phyloP scores from a whole-genome alignment of 2,113 vertebrate species.

The Ammospiza caudacuta region DNA sequence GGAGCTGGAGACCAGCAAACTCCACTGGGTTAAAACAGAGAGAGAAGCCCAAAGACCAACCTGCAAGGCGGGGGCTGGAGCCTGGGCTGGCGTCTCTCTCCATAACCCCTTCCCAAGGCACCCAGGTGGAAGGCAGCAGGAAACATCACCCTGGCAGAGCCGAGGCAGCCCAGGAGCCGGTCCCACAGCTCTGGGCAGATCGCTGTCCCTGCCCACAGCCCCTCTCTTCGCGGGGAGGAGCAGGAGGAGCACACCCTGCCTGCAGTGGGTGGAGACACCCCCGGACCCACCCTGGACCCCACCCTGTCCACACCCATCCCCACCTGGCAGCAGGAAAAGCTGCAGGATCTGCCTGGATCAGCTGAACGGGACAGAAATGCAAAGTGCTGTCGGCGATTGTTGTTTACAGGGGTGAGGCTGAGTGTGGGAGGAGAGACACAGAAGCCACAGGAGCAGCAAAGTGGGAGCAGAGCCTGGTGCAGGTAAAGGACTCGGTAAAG shows the following conservation, averaged over 20 bases:
- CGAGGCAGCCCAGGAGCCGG: not conserved
- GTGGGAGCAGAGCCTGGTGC: not conserved
- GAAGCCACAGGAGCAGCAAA: not conserved
- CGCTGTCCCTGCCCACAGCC: not conserved
- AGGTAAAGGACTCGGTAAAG: rapidly evolving
- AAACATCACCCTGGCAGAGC: not conserved
- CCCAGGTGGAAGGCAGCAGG: not conserved
- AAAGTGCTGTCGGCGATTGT: not conserved
- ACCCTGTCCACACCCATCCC: not conserved
- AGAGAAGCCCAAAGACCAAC: not conserved
- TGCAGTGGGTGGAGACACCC: not conserved
- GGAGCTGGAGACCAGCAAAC: no score
- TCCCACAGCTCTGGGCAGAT: not conserved
- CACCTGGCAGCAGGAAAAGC: not conserved
- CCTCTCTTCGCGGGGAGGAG: not conserved
- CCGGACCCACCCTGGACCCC: not conserved
- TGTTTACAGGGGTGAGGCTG: not conserved
- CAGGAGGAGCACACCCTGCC: not conserved
- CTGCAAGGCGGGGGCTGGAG: not conserved
- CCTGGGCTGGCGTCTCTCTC: not conserved
- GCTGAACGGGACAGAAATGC: not conserved
- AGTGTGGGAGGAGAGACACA: not conserved
- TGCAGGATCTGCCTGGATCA: not conserved
- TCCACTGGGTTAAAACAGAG: no score
- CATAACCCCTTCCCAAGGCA: not conserved